Percentiles rank a stretch among this genome's conserved stretches.
Conservation (phyloP, 2,113 vertebrate genomes). For the Chiloscyllium plagiosum region DNA sequence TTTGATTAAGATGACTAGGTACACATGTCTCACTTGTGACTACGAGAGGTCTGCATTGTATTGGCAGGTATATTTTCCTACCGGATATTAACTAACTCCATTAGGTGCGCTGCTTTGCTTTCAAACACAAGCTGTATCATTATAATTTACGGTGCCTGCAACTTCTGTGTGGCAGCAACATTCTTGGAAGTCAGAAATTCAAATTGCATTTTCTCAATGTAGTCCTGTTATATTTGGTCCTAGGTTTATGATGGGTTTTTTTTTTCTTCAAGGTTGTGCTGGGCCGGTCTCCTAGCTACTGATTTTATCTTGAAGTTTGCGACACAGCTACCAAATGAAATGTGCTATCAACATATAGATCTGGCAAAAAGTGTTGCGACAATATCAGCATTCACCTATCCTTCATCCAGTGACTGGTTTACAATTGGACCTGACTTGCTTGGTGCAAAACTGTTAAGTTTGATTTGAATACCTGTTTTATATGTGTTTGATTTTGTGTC, state of each 20-base stretch:
- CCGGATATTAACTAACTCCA: not conserved
- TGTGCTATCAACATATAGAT: not conserved
- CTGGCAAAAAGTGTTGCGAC: not conserved
- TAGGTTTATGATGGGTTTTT: not conserved
- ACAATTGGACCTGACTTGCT: not conserved
- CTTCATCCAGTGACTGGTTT: not conserved
- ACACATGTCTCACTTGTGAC: not conserved
- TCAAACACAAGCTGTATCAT: not conserved
- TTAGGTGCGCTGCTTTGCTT: not conserved
- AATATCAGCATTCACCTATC: not conserved
- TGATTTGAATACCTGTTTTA: not conserved
- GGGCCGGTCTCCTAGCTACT: not conserved
- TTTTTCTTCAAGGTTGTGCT: not conserved
- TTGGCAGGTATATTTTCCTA: not conserved
- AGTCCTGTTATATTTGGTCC: not conserved
- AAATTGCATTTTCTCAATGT: not conserved
- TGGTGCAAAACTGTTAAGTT: not conserved
- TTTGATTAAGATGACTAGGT: slow-evolving; percentile 5
- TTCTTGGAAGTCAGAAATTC: not conserved
- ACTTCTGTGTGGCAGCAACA: not conserved
- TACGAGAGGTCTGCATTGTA: not conserved
- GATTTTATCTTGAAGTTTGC: not conserved
- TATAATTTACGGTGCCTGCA: not conserved
- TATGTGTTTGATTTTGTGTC: not conserved
- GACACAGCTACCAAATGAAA: not conserved